Conservation (phyloP, 2,797 vertebrate genomes). For the Ibycter americanus region DNA sequence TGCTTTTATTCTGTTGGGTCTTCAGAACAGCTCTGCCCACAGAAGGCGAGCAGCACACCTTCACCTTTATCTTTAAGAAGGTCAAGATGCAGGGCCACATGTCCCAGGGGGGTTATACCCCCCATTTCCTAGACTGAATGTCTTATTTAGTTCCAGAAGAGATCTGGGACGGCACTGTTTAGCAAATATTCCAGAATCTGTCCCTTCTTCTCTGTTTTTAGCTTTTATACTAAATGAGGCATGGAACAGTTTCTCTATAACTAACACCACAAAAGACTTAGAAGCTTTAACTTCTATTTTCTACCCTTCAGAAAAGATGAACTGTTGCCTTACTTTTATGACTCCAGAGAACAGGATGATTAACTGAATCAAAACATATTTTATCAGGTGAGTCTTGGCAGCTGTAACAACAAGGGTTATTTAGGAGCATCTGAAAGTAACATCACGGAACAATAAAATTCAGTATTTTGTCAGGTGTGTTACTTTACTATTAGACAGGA, state of each 20-base stretch:
- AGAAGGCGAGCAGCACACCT: background rate
- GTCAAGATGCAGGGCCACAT: background rate
- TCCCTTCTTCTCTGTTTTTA: background rate
- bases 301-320: background rate
- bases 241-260: background rate
- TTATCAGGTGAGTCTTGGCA: conserved; percentile 12
- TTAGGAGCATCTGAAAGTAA: background rate
- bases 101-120: background rate
- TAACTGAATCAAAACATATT: background rate
- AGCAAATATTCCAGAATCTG: background rate
- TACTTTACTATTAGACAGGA: background rate
- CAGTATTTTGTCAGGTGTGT: background rate
- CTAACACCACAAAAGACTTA: background rate
- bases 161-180: background rate
- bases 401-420: background rate
- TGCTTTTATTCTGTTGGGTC: background rate
- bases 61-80: background rate
- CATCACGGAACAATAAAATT: background rate
- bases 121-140: background rate
- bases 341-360: background rate
- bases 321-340: background rate
- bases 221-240: background rate
- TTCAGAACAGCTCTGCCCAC: background rate
- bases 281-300: background rate
- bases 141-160: background rate